Evolutionary conservation across 2,797 vertebrate species (phyloP), one percentile per base, ranked within the genome.

Genomic region (Phoebastria nigripes): DNA sequence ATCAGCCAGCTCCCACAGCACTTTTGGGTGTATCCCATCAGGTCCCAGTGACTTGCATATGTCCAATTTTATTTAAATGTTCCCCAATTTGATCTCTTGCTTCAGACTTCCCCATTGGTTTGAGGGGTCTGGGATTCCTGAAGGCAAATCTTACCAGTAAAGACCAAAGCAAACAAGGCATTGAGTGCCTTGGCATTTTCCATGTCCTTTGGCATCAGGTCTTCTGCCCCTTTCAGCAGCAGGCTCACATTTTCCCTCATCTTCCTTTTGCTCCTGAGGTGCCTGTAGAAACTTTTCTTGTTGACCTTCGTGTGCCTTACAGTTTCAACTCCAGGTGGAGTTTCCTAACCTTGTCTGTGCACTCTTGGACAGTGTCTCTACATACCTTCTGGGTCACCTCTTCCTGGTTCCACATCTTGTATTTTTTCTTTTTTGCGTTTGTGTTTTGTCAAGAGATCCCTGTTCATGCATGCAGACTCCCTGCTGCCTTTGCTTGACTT

Each of bases 1-100:
- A 33, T 52, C 41, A 51, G 24, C 9, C 29, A 85, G 18, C 8
- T 83, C 31, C 15, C 19, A 72, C 18, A 77, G 14, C 24, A 56
- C 6, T 73, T 76, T 49, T 24, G 7, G 17, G 15, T 63, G 37
- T 35, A 35, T 8, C 15, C 39, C 10, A 31, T 31, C 24, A 35
- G 14, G 44, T 66, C 8, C 19, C 2, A 61, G 3, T 28, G 49
- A 61, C 12, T 56, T 1, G 0, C 2, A 3, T 55, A 24, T 35
- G 16, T 42, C 0, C 1, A 17, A 39, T 49, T 82, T 85, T 42
- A 12, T 71, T 69, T 63, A 72, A 85, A n/a, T 47, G 19, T 59
- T 72, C 28, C 9, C 5, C 31, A 63, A 3, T 1, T 3, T 49
- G 24, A 74, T 41, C 56, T 65, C 7, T 76, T 82, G 9, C n/a